Conservation (phyloP, 2,888 invertebrate species). For the Eueremaeus valkanovi region DNA sequence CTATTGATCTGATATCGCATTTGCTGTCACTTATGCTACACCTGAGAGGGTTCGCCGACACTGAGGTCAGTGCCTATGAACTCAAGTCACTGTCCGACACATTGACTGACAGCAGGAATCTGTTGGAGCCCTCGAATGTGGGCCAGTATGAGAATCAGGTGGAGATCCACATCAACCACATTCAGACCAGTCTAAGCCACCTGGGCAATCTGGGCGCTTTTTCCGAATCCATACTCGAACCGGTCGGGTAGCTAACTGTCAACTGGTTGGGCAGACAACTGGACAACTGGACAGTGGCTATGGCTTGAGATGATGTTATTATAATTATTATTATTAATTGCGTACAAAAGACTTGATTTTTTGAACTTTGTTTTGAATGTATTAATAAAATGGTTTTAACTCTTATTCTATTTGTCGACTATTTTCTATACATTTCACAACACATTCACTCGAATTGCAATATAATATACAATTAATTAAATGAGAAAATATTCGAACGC, state of each 20-base stretch:
- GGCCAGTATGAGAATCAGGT: slow-evolving; percentile 66
- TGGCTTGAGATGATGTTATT: no score
- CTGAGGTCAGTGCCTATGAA: slow-evolving; percentile 72
- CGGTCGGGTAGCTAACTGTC: not conserved
- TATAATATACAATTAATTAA: not conserved
- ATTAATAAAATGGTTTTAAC: no score
- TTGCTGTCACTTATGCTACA: slow-evolving; percentile 84
- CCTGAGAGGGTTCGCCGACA: slow-evolving; percentile 58
- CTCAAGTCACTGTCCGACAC: slow-evolving; percentile 84
- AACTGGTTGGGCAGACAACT: not conserved
- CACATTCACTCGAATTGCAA: not conserved
- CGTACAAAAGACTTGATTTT: not conserved
- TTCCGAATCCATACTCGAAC: slow-evolving; percentile 40
- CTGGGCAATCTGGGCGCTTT: slow-evolving; percentile 48
- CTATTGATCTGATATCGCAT: slow-evolving; percentile 76
- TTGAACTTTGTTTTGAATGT: not conserved
- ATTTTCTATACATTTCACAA: no score
- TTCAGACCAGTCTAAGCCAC: slow-evolving; percentile 57
- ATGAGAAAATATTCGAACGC: not conserved
- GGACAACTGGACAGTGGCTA: no score
- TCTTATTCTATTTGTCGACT: no score
- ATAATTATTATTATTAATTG: no score
- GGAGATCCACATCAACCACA: slow-evolving; percentile 85
- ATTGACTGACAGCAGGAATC: slow-evolving; percentile 78
- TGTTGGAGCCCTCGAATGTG: slow-evolving; percentile 69